Percentiles rank a stretch among this genome's conserved stretches.
phyloP scores from a whole-genome alignment of 2,113 vertebrate species.

The Coryphaenoides rupestris region DNA sequence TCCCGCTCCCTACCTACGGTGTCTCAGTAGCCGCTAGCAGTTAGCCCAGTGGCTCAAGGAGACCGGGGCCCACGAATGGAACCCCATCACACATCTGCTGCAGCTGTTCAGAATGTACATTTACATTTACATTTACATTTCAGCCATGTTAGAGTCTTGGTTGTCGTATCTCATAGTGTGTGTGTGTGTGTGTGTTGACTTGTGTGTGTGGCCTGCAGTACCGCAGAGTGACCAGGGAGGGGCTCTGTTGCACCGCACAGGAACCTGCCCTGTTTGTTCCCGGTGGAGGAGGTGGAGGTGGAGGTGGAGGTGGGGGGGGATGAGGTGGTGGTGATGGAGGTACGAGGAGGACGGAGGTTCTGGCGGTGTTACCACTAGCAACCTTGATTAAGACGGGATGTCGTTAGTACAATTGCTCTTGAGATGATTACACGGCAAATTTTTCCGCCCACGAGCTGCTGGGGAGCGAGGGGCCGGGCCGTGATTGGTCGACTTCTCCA shows the following conservation, averaged over 20 bases:
- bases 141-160: too few relatives aligned
- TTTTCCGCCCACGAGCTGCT: constrained; percentile 42
- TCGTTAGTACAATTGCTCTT: constrained; percentile 43
- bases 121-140: neutral
- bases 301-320: neutral
- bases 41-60: too few relatives aligned
- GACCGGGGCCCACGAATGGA: too few relatives aligned
- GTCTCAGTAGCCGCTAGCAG: too few relatives aligned
- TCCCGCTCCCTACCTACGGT: neutral
- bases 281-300: neutral
- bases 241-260: constrained; percentile 49
- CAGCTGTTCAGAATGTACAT: neutral
- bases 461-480: neutral
- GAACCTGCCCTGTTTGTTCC: too few relatives aligned
- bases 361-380: constrained; percentile 52
- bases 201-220: constrained; percentile 1
- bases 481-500: too few relatives aligned
- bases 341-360: neutral
- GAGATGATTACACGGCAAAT: constrained; percentile 47
- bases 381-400: constrained; percentile 56
- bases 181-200: neutral
- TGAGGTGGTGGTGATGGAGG: too few relatives aligned
- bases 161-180: neutral
- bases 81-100: neutral
- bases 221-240: constrained; percentile 19